These are phyloP conservation scores for Coptodon bakossiorum DNA, from an alignment of 2,113 vertebrate species.

Conservation along the genomic window DNA sequence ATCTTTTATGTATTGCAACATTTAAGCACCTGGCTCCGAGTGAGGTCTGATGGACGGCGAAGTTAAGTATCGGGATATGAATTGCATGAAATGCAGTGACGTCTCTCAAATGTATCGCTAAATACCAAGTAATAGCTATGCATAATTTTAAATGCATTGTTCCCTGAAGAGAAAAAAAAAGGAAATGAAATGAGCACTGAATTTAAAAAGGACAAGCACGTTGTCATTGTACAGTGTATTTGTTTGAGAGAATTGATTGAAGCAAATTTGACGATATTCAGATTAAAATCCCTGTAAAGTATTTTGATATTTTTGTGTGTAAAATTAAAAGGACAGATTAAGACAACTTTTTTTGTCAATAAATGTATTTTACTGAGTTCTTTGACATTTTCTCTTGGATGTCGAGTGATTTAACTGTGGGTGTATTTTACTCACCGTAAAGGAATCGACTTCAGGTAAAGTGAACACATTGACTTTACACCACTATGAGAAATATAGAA, in stretches of 20 bases:
- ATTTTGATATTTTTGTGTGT: constrained; percentile 78
- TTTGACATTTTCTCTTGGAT: constrained; percentile 21
- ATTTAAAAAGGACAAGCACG: constrained; percentile 56
- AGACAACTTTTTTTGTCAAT: constrained; percentile 67
- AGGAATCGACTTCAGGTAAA: background rate
- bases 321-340: constrained; percentile 63
- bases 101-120: constrained; percentile 56
- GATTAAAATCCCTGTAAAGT: constrained; percentile 73
- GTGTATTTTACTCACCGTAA: background rate
- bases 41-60: constrained; percentile 29
- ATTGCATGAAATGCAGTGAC: constrained; percentile 67
- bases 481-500: background rate
- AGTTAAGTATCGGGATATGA: constrained; percentile 42
- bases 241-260: constrained; percentile 60
- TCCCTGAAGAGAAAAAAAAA: constrained; percentile 38
- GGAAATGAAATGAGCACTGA: constrained; percentile 57
- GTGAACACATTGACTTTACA: background rate
- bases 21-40: constrained; percentile 56
- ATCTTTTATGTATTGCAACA: constrained; percentile 58
- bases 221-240: constrained; percentile 69
- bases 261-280: constrained; percentile 67
- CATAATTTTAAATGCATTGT: constrained; percentile 70
- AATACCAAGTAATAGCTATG: constrained; percentile 69
- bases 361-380: constrained; percentile 73
- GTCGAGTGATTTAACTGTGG: background rate